A percentile compares a stretch with the other conserved stretches of the same genome.
These are phyloP conservation scores for Aplodontia rufa DNA, from an alignment of 2,113 vertebrate genomes.

Conservation along the genomic window DNA sequence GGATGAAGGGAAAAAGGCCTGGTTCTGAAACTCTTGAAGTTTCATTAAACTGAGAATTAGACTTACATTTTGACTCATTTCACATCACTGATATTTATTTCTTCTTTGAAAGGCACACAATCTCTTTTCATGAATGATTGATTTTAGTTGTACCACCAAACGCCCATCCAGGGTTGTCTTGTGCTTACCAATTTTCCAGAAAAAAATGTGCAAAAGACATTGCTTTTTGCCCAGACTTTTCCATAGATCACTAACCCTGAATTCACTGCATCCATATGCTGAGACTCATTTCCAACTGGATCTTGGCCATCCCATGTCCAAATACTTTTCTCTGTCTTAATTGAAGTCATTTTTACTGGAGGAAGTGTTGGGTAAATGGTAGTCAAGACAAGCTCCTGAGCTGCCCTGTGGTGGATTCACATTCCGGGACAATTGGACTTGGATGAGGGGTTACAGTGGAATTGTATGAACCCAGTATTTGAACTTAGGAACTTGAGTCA, in stretches of 20 bases:
- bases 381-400: background rate
- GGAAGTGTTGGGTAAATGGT: background rate
- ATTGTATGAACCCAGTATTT: constrained; percentile 33
- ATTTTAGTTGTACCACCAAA: background rate
- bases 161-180: background rate
- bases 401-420: background rate
- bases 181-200: background rate
- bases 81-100: background rate
- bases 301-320: background rate
- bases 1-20: constrained; percentile 14
- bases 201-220: constrained; percentile 1
- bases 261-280: background rate
- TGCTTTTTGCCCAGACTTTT: background rate
- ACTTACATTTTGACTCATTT: constrained; percentile 24
- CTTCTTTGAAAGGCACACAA: constrained; percentile 3
- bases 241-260: background rate
- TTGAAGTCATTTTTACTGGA: background rate
- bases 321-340: background rate
- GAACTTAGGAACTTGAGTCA: background rate
- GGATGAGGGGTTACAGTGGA: background rate
- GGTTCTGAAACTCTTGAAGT: background rate
- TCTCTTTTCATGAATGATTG: background rate
- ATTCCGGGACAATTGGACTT: background rate
- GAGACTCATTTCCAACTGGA: background rate
- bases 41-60: constrained; percentile 33